Percentiles rank a stretch among this genome's conserved stretches.
Evolutionary conservation across 2,888 invertebrate species (phyloP).

Genomic region (Adelphocoris suturalis): DNA sequence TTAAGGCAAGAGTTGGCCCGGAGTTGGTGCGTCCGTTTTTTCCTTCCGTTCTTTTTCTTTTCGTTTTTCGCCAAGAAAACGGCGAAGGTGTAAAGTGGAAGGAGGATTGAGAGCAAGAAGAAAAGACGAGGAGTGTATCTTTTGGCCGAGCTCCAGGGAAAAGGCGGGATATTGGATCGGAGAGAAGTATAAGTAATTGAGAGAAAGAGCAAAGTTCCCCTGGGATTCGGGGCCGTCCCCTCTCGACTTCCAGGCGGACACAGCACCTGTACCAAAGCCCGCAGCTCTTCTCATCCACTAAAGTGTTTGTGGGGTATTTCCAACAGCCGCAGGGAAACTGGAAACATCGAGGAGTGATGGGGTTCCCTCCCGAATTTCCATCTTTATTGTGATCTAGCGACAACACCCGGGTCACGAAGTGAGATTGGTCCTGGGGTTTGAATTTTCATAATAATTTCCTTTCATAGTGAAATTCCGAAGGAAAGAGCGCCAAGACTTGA

Average conservation of each 20-base stretch:
- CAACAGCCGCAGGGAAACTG: not conserved
- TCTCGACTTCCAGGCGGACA: conserved; percentile 36
- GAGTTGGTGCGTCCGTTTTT: not conserved
- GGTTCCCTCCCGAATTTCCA: conserved; percentile 1
- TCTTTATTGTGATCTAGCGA: not conserved
- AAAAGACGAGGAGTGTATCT: conserved; percentile 61
- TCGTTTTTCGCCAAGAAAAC: conserved; percentile 34
- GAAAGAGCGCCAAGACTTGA: no score
- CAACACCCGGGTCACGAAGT: no score
- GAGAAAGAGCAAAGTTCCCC: conserved; percentile 46
- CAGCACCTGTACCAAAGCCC: conserved; percentile 31
- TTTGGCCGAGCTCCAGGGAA: conserved; percentile 66
- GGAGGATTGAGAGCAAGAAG: conserved; percentile 18
- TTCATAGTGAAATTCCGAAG: no score
- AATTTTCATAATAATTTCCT: no score
- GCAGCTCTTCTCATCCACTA: conserved; percentile 40
- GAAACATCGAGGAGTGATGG: not conserved
- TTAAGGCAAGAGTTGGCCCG: not conserved
- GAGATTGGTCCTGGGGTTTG: no score
- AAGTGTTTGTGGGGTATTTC: conserved; percentile 18
- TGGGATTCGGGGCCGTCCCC: not conserved
- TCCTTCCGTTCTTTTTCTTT: not conserved
- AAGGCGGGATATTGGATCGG: conserved; percentile 63
- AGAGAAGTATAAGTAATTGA: conserved; percentile 70
- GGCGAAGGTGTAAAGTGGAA: conserved; percentile 42